These are phyloP conservation scores for Labeo catla DNA, from an alignment of 2,113 vertebrate genomes.

Conservation along the genomic window DNA sequence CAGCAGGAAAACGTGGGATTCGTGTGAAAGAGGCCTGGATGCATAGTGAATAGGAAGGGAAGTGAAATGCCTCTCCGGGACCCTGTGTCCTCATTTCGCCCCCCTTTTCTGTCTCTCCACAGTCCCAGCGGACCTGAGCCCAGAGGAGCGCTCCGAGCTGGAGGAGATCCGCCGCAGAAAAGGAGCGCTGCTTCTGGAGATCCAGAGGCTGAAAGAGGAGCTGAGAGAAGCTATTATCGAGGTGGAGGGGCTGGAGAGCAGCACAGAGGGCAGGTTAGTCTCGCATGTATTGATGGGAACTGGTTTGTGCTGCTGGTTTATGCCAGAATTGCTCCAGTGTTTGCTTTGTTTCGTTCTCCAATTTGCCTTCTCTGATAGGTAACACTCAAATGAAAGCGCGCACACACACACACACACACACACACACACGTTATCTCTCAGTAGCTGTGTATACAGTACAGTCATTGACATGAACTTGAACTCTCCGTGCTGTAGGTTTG, in stretches of 20 bases:
- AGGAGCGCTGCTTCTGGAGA: constrained; percentile 88
- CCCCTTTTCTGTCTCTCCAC: not conserved
- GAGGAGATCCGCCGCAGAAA: constrained; percentile 91
- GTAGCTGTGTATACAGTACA: not conserved
- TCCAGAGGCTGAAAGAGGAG: constrained; percentile 88
- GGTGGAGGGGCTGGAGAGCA: constrained; percentile 89
- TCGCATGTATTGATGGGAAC: not conserved
- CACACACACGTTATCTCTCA: not conserved
- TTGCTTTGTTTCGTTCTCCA: not conserved
- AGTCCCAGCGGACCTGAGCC: constrained; percentile 90
- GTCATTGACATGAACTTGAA: not conserved
- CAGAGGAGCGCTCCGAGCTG: constrained; percentile 89
- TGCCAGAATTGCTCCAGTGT: no score
- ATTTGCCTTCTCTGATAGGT: not conserved
- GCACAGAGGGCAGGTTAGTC: constrained; percentile 88
- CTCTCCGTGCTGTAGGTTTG: not conserved
- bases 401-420: not conserved
- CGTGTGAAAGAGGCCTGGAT: not conserved
- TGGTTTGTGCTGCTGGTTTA: not conserved
- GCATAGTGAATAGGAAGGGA: not conserved
- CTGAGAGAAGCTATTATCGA: constrained; percentile 89
- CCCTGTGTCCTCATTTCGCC: not conserved
- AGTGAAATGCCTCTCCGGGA: not conserved
- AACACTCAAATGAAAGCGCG: not conserved
- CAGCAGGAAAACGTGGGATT: not conserved